Evolutionary conservation across 2,797 vertebrate genomes (phyloP).

Genomic region (Melanogrammus aeglefinus): DNA sequence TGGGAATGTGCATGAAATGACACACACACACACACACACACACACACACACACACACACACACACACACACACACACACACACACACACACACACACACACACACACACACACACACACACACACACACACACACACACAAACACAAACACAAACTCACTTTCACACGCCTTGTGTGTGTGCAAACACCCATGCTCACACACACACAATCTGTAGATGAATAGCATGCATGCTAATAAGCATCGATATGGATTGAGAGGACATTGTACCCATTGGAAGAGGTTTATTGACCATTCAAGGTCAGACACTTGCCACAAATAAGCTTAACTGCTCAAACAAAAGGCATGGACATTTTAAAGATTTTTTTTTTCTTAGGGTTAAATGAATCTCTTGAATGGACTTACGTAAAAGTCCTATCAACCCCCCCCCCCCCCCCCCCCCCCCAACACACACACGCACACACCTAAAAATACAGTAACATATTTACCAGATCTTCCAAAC

Average conservation of each 20-base stretch:
- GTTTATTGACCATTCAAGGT: constrained; percentile 40
- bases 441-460: too few relatives aligned
- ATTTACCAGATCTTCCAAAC: background rate
- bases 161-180: background rate
- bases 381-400: too few relatives aligned
- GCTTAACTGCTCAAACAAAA: background rate
- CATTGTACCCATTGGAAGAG: constrained; percentile 5
- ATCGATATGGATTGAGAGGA: constrained; percentile 19
- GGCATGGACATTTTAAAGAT: background rate
- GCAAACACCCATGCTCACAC: background rate
- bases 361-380: too few relatives aligned
- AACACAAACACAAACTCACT: background rate
- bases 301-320: constrained; percentile 7
- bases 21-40: background rate
- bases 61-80: background rate
- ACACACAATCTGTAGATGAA: constrained; percentile 14
- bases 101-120: background rate
- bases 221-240: constrained; percentile 42
- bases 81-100: too few relatives aligned
- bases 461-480: background rate
- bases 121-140: too few relatives aligned
- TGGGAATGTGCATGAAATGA: background rate
- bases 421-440: background rate
- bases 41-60: background rate
- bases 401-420: background rate